These are phyloP conservation scores for Sinohyriopsis cumingii DNA, from an alignment of 2,888 invertebrate genomes.

Conservation along the genomic window DNA sequence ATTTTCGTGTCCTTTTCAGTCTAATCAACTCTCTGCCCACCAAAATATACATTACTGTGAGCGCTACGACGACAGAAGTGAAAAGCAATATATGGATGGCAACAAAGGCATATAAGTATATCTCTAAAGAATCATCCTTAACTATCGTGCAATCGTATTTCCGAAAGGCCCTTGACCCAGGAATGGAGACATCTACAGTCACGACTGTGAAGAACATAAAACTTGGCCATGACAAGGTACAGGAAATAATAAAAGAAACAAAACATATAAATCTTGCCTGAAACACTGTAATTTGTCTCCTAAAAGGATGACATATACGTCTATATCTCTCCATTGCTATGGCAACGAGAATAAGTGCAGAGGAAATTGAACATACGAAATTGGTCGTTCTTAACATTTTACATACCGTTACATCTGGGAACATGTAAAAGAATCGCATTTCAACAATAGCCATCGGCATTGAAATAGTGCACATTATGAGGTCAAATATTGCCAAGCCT, in stretches of 20 bases:
- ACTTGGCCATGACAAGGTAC: conserved; percentile 16
- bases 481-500: conserved; percentile 37
- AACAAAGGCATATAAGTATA: conserved; percentile 46
- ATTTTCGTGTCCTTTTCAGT: too few species aligned
- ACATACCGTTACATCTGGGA: conserved; percentile 30
- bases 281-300: conserved; percentile 13
- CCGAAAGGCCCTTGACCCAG: conserved; percentile 11
- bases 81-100: conserved; percentile 42
- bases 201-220: conserved; percentile 14
- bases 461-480: conserved; percentile 36
- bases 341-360: conserved; percentile 31
- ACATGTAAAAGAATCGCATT: conserved; percentile 36
- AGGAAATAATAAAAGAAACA: conserved; percentile 9
- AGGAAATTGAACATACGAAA: conserved; percentile 25
- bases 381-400: conserved; percentile 34
- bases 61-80: conserved; percentile 19
- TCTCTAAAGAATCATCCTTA: conserved; percentile 23
- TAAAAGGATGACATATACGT: conserved; percentile 15
- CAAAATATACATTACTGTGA: conserved; percentile 42
- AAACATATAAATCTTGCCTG: conserved; percentile 19
- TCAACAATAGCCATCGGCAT: conserved; percentile 46
- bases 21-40: conserved; percentile 37
- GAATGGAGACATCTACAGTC: conserved; percentile 16
- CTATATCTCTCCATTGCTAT: conserved; percentile 38
- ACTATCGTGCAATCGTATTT: conserved; percentile 53